Percentiles rank a stretch among this genome's conserved stretches.
Conservation (phyloP, 2,888 invertebrate genomes). For the Brachypterus glaber region DNA sequence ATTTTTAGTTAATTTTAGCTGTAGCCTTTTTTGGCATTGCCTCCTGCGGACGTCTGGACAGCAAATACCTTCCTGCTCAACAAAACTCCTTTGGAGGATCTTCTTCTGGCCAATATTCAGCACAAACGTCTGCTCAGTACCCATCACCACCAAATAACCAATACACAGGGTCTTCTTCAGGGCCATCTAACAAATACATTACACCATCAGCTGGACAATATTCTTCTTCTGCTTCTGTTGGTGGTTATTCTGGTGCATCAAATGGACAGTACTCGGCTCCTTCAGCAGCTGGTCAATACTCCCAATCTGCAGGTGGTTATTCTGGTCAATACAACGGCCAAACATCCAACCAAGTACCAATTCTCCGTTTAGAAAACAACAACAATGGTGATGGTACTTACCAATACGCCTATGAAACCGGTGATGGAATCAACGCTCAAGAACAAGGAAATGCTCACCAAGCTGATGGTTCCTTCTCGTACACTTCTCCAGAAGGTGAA, state of each 20-base stretch:
- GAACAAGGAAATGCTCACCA: constrained; percentile 29
- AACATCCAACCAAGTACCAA: constrained; percentile 23
- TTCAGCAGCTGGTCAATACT: constrained; percentile 1
- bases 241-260: not conserved
- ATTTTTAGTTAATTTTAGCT: constrained; percentile 20
- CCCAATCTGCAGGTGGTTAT: not conserved
- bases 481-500: constrained; percentile 30
- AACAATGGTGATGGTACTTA: constrained; percentile 31
- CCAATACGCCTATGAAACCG: constrained; percentile 45
- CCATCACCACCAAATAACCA: not conserved
- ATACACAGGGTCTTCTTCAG: too few relatives aligned
- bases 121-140: not conserved
- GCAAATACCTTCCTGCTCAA: constrained; percentile 23
- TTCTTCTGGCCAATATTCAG: not conserved
- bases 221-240: not conserved
- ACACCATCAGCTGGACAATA: not conserved
- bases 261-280: not conserved
- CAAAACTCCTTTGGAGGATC: not conserved
- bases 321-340: constrained; percentile 12
- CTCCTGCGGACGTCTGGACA: constrained; percentile 24
- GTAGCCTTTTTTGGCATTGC: constrained; percentile 23
- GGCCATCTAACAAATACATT: too few relatives aligned
- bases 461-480: constrained; percentile 31
- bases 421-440: constrained; percentile 44
- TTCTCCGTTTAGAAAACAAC: constrained; percentile 30